Conservation (phyloP, 2,113 vertebrate species). For the Indri indri region DNA sequence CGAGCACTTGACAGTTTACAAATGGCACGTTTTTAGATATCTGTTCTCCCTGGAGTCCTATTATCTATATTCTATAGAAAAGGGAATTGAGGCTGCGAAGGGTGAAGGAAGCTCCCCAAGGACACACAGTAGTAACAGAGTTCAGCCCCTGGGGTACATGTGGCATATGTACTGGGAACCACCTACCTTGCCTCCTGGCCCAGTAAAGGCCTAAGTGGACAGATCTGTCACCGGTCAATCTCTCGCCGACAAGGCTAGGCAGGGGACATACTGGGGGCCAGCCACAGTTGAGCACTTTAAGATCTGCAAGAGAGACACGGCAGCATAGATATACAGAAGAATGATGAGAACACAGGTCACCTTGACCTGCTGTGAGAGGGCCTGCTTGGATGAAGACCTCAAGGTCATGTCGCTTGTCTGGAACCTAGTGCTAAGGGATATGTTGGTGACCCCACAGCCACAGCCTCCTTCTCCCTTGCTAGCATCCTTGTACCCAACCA, state of each 20-base stretch:
- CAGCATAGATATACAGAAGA: constrained; percentile 6
- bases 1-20: neutral
- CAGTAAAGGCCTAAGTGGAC: neutral
- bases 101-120: neutral
- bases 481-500: neutral
- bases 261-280: neutral
- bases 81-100: neutral
- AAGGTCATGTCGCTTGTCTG: neutral
- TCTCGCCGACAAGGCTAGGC: neutral
- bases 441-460: neutral
- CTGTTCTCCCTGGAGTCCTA: neutral
- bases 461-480: neutral
- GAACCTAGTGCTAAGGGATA: constrained; percentile 26
- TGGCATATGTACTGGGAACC: neutral
- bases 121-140: neutral
- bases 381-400: neutral
- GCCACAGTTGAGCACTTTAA: constrained; percentile 14
- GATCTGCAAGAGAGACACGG: neutral
- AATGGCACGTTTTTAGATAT: neutral
- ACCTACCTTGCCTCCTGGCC: neutral
- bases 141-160: neutral
- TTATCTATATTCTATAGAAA: neutral
- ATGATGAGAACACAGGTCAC: neutral
- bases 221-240: neutral
- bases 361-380: neutral